Percentiles rank a stretch among this genome's conserved stretches.
These are phyloP conservation scores for Mormyrus hasselquistii DNA, from an alignment of 2,797 vertebrate genomes.

Conservation along the genomic window DNA sequence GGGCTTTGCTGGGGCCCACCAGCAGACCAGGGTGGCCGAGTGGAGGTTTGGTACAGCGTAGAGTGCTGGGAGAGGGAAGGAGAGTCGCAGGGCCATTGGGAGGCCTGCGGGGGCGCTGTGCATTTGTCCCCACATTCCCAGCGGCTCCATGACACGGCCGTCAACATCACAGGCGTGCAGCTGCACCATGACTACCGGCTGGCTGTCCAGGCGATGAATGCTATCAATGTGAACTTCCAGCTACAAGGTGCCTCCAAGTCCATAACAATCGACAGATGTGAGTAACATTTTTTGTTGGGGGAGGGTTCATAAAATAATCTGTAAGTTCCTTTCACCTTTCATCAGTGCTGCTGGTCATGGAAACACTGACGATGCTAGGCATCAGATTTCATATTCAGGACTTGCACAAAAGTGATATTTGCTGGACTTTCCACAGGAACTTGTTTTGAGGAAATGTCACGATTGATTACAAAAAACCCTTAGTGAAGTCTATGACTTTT, in stretches of 20 bases:
- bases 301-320: neutral
- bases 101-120: slow-evolving; percentile 30
- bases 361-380: neutral
- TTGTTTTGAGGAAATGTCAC: neutral
- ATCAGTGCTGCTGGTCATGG: neutral
- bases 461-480: neutral
- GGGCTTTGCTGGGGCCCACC: slow-evolving; percentile 49
- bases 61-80: slow-evolving; percentile 40
- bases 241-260: slow-evolving; percentile 31
- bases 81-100: slow-evolving; percentile 32
- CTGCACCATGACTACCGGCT: slow-evolving; percentile 42
- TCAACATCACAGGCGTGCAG: slow-evolving; percentile 44
- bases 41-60: slow-evolving; percentile 42
- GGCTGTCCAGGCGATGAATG: slow-evolving; percentile 44
- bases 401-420: neutral
- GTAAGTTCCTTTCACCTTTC: neutral
- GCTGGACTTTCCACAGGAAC: slow-evolving; percentile 3
- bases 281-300: neutral
- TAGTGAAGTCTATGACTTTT: neutral
- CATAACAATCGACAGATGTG: slow-evolving; percentile 42
- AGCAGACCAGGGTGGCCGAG: slow-evolving; percentile 44
- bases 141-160: slow-evolving; percentile 26
- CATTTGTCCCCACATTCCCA: slow-evolving; percentile 25
- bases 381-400: neutral
- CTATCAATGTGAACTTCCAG: slow-evolving; percentile 29